Conservation (phyloP, 2,888 invertebrate species). For the Linyphia triangularis region DNA sequence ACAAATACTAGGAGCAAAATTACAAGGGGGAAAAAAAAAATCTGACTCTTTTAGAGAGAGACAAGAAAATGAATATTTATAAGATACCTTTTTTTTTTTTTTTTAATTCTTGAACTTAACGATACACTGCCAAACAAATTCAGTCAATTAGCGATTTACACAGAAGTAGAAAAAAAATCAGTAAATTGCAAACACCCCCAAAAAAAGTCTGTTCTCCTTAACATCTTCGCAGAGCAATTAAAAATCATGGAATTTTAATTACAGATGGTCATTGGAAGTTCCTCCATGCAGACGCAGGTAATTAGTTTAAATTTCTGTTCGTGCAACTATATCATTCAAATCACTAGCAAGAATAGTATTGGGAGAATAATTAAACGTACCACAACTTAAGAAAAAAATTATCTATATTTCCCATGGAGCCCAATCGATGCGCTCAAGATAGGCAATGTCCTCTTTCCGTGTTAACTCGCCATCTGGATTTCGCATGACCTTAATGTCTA, state of each 20-base stretch:
- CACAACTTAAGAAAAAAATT: neutral
- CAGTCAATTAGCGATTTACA: neutral
- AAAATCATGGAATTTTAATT: conserved; percentile 14
- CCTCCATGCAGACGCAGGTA: neutral
- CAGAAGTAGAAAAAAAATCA: neutral
- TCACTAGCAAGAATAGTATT: neutral
- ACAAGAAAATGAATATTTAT: conserved; percentile 49
- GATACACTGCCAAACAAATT: neutral
- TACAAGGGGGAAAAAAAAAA: neutral
- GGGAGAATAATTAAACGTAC: neutral
- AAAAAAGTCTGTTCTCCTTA: neutral
- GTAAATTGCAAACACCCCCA: neutral
- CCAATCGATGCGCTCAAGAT: too few species aligned
- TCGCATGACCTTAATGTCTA: neutral
- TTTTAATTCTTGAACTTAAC: neutral
- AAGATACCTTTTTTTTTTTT: conserved; percentile 12
- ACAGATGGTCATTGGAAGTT: neutral
- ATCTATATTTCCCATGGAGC: neutral
- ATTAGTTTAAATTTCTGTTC: neutral
- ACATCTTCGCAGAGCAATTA: neutral
- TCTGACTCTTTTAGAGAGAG: neutral
- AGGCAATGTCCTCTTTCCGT: neutral
- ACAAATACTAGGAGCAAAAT: neutral
- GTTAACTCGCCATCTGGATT: neutral
- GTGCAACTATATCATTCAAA: neutral